Evolutionary conservation across 2,888 invertebrate species (phyloP).

Genomic region (Drosophila ustulata): DNA sequence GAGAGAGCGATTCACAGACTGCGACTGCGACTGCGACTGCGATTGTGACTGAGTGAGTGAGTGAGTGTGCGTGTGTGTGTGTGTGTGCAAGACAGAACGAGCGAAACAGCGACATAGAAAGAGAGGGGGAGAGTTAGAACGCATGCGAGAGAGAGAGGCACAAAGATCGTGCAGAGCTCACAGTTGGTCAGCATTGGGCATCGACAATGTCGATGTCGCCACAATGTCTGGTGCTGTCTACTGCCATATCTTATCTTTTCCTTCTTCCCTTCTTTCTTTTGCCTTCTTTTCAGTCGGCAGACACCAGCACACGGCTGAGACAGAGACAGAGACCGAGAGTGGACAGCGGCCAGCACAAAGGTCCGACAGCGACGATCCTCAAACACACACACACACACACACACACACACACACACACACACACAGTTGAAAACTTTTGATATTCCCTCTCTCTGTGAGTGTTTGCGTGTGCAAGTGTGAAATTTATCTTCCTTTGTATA

Average conservation of each 20-base stretch:
- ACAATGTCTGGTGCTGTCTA: conserved; percentile 83
- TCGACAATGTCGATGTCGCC: conserved; percentile 79
- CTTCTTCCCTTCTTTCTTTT: conserved; percentile 19
- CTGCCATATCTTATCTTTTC: conserved; percentile 83
- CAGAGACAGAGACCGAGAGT: conserved; percentile 13
- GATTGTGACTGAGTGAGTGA: not conserved
- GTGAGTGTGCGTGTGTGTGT: not conserved
- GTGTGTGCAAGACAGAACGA: conserved; percentile 5
- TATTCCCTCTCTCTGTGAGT: conserved; percentile 15
- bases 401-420: conserved; percentile 17
- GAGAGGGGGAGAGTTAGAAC: conserved; percentile 5
- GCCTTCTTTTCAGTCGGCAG: conserved; percentile 34
- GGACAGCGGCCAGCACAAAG: conserved; percentile 70
- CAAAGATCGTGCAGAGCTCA: conserved; percentile 42
- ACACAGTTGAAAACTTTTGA: conserved; percentile 9
- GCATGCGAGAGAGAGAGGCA: conserved; percentile 12
- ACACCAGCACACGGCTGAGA: conserved; percentile 6
- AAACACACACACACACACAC: conserved; percentile 22
- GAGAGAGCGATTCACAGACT: conserved; percentile 19
- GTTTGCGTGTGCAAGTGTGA: conserved; percentile 61
- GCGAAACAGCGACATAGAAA: conserved; percentile 8
- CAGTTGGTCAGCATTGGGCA: conserved; percentile 50
- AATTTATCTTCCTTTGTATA: conserved; percentile 82
- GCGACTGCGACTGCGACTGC: not conserved
- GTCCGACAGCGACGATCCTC: conserved; percentile 33